Evolutionary conservation across 1,140 invertebrate species (phyloP), one percentile per base, ranked within the genome.

Genomic region (Drosophila bipectinata): DNA sequence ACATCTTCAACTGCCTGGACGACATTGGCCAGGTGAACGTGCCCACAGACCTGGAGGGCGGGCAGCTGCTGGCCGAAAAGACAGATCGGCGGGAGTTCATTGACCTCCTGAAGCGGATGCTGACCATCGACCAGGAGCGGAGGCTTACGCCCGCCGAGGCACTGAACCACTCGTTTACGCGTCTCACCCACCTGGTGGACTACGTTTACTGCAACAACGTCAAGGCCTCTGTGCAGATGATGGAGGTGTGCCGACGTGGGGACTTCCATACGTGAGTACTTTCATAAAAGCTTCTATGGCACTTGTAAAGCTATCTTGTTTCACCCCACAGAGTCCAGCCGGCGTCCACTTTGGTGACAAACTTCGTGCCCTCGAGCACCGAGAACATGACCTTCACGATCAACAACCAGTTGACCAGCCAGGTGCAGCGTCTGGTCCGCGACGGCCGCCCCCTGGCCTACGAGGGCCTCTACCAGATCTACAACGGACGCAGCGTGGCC

Each of bases 1-100:
- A 99, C 93, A 99, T 99, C 81, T 99, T 99, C 93, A 99, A 99
- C 92, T 99, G 98, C 92, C 93, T 99, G 49, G 99, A 99, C 90
- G 99, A 99, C 92, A 99, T 99, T 92, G 98, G 97, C 68, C 98
- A 96, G 91, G 98, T 99, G 5, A 99, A 99, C 93, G 98, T 99
- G 54, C 98, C 98, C 41, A 98, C 97, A 6, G 98, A 99, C 93
- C 93, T 99, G 60, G 98, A 99, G 92, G 98, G 98, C 4, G 97
- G 97, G 69, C 98, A 99, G 92, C 93, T 99, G 39, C 93, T 99
- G 76, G 98, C 98, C 0, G 98, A 99, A 92, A 99, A 99, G 92
- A 97, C 97, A 7, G 98, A 99, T 92, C 93, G 98, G 49, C 94
- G 97, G 77, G 98, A 99, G 92, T 99, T 99, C 82, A 99, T 99